phyloP scores from a whole-genome alignment of 53 echinoderm and acorn worm genomes.

The Holothuria leucospilota region DNA sequence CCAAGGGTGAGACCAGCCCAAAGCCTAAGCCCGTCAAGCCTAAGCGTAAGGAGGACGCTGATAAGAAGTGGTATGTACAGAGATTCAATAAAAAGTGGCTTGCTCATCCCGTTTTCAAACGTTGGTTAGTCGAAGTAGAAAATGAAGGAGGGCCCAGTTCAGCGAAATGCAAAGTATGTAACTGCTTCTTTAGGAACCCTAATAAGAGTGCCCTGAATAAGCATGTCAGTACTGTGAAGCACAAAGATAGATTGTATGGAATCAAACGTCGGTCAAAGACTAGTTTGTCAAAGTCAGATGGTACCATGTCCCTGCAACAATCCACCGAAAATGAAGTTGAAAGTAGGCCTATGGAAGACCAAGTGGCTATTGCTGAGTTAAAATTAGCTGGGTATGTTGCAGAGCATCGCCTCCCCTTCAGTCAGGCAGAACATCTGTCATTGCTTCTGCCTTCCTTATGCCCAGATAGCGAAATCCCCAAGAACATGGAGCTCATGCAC shows the following conservation, averaged over 20 bases:
- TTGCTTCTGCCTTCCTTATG: not conserved
- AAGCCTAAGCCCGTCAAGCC: too few relatives aligned
- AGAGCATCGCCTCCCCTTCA: not conserved
- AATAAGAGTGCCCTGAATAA: not conserved
- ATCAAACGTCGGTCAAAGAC: not conserved
- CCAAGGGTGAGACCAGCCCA: too few relatives aligned
- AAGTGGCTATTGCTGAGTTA: not conserved
- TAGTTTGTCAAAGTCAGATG: not conserved
- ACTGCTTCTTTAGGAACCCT: not conserved
- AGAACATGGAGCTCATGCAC: conserved; percentile 11
- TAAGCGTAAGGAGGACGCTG: too few relatives aligned
- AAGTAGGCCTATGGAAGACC: not conserved
- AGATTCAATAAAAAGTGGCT: conserved; percentile 8
- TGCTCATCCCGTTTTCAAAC: not conserved
- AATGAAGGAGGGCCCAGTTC: not conserved
- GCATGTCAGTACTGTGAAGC: not conserved
- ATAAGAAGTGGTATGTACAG: conserved; percentile 6
- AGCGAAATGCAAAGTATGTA: conserved; percentile 10
- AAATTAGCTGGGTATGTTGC: not conserved
- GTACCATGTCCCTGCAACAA: not conserved
- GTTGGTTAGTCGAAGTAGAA: not conserved
- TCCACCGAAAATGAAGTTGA: not conserved
- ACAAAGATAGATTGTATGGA: not conserved
- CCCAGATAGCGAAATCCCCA: conserved; percentile 18
- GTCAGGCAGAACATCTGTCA: not conserved